A percentile compares a stretch with the other conserved stretches of the same genome.
Conservation (phyloP, 2,888 invertebrate species). For the Mantis religiosa region DNA sequence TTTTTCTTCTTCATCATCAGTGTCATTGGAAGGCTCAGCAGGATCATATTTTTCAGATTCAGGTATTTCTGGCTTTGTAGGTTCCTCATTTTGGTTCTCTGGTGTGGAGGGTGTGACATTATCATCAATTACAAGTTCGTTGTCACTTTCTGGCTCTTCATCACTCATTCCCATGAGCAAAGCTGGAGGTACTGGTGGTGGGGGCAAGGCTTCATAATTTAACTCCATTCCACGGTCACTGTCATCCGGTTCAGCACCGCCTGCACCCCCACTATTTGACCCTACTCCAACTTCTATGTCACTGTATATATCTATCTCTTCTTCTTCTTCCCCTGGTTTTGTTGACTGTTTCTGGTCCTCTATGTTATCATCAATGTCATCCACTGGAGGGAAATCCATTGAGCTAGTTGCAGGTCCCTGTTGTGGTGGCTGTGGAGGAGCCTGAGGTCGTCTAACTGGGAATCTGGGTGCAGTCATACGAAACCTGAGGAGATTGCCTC, state of each 20-base stretch:
- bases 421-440: neutral
- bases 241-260: constrained; percentile 16
- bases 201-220: constrained; percentile 31
- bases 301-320: constrained; percentile 58
- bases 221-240: constrained; percentile 9
- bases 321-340: constrained; percentile 34
- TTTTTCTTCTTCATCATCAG: constrained; percentile 42
- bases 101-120: constrained; percentile 21
- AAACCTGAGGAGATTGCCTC: constrained; percentile 35
- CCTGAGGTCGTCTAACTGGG: constrained; percentile 17
- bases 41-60: constrained; percentile 52
- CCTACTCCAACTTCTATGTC: constrained; percentile 50
- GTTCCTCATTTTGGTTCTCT: constrained; percentile 49
- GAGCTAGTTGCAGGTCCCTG: constrained; percentile 25
- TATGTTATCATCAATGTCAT: constrained; percentile 12
- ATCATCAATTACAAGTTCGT: constrained; percentile 55
- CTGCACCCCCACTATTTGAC: neutral
- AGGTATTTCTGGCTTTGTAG: constrained; percentile 42
- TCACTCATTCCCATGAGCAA: constrained; percentile 45
- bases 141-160: constrained; percentile 52
- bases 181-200: constrained; percentile 35
- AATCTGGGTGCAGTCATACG: constrained; percentile 31
- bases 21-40: constrained; percentile 48
- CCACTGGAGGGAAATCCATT: constrained; percentile 27
- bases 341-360: neutral